Evolutionary conservation across 2,888 invertebrate genomes (phyloP).

Genomic region (Lycophotia porphyrea): DNA sequence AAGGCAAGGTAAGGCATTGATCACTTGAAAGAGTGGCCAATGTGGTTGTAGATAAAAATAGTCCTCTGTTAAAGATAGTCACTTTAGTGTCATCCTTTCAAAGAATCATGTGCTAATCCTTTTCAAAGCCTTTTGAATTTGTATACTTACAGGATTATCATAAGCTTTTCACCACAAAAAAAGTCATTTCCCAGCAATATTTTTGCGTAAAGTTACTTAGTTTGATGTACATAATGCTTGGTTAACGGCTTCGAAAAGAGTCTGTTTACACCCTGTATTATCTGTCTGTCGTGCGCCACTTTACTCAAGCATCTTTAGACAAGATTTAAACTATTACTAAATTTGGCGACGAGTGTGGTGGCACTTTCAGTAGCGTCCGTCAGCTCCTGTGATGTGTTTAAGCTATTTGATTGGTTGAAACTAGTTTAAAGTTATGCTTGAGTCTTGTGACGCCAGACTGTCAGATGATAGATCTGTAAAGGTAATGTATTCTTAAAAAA

Average conservation of each 20-base stretch:
- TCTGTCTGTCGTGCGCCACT: background rate
- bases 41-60: too few relatives aligned
- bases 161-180: too few relatives aligned
- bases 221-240: too few relatives aligned
- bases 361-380: too few relatives aligned
- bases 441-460: background rate
- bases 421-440: background rate
- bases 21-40: background rate
- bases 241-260: too few relatives aligned
- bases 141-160: too few relatives aligned
- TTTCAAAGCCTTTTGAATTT: background rate
- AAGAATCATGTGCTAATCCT: background rate
- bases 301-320: background rate
- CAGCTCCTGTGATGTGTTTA: too few relatives aligned
- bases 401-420: background rate
- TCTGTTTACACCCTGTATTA: too few relatives aligned
- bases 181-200: too few relatives aligned
- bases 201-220: too few relatives aligned
- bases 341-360: too few relatives aligned
- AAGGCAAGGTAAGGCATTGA: too few relatives aligned
- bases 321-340: background rate
- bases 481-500: background rate
- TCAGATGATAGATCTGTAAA: background rate
- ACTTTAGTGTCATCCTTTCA: background rate
- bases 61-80: background rate